Conservation (phyloP, 2,888 invertebrate species). For the Aspidiotus rigidus region DNA sequence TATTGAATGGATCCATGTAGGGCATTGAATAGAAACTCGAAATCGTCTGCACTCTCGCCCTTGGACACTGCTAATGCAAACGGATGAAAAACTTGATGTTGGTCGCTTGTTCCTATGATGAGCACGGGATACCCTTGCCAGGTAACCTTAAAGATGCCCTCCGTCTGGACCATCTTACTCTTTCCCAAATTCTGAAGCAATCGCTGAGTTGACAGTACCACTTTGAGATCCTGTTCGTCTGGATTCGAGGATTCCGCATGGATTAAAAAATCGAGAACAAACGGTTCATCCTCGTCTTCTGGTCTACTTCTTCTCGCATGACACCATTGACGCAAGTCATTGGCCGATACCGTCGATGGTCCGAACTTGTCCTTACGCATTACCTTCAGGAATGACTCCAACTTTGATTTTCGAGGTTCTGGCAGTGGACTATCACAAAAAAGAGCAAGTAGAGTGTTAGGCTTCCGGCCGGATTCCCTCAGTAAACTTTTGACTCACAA, state of each 20-base stretch:
- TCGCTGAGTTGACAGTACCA: background rate
- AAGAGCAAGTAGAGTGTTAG: background rate
- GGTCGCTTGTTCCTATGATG: background rate
- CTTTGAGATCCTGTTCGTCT: background rate
- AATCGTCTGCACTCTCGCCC: background rate
- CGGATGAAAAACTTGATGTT: background rate
- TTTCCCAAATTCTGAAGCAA: background rate
- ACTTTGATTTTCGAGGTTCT: background rate
- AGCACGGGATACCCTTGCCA: background rate
- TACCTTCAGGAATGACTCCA: background rate
- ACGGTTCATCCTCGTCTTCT: background rate
- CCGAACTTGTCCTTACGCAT: background rate
- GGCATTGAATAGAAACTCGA: background rate
- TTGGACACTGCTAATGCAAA: background rate
- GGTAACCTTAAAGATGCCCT: background rate
- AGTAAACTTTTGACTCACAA: background rate
- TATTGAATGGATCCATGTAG: no score
- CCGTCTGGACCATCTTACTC: background rate
- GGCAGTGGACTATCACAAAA: background rate
- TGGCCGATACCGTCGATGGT: background rate
- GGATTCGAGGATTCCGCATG: background rate
- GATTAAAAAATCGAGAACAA: background rate
- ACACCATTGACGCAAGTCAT: background rate
- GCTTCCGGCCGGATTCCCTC: background rate
- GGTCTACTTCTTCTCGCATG: background rate